Base-by-base conservation (phyloP, 2,888 invertebrate species). In the Dyspetes luteomarginatus region DNA sequence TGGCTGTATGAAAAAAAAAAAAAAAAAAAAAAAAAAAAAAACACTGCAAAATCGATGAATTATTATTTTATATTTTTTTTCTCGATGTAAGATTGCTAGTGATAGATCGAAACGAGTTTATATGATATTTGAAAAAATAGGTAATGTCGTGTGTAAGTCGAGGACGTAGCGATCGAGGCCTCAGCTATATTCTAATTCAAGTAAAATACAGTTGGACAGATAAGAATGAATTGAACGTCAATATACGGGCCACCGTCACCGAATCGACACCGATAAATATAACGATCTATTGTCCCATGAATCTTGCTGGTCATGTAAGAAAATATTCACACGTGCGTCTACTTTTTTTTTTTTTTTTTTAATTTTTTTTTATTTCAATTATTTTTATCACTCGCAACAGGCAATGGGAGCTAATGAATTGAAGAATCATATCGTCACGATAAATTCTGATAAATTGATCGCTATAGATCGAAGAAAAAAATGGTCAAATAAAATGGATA, bases 281-380 rank as follows among this genome's bases (percentile, higher is more conserved):
- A 50, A 94, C 94, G 19, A 94, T 93, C 86, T 94, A 94, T 88
- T 92, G 93, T 45, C 94, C 94, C 84, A 94, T 95, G 89, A 95
- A 95, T 89, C 90, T 95, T 3, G 93, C 93, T 50, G 95, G 95
- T 7, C 94, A 94, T 86, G 94, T 94, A 87, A 89, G 91, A n/a
- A 3, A 4, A 43, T 9, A 15, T 7, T 9, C 4, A 4, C 2
- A n/a, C 17, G 15, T 12, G 2, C 43, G 9, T n/a, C 7, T 43
- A 12, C 5, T 19, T 22, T 65, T 56, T 60, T 52, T 43, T 12
- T 30, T 9, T 50, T 9, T 17, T 45, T 3, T 26, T 26, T 15
- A 3, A 22, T 45, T 75, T 24, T 26, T 45, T 43, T 50, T n/a
- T 67, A 4, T 26, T 41, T 62, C 7, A 64, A 22, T 45, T 30